Base-by-base conservation (phyloP, 2,888 invertebrate species). In the Cosmia trapezina region DNA sequence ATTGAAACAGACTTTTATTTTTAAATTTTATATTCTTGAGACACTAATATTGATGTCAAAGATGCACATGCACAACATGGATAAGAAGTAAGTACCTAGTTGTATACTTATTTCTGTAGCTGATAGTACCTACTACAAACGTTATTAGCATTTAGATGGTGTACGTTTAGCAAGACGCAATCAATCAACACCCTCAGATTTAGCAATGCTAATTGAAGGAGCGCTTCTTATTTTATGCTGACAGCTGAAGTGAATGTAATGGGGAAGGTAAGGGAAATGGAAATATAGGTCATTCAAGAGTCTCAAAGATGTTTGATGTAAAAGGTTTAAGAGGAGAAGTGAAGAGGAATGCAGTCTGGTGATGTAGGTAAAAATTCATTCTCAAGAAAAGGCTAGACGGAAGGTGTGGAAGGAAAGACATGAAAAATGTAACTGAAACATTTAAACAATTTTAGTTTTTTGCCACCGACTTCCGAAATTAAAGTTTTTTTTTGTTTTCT, bases 121-220 rank as follows among this genome's bases (percentile, higher is more conserved):
- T n/a, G 2, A 14, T n/a, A 17, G 14, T 17, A 33, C 14, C n/a
- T 45, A 66, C 92, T 92, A 91, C 93, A 94, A 94, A 76, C 70
- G 66, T 65, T 62, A 78, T 94, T 94, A 91, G 91, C 94, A 94
- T 94, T 92, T 93, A 94, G 90, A 94, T 93, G 93, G 93, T 91
- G 89, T 89, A 89, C 90, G 91, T 82, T 70, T 53, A 51, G 87
- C 86, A 81, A 83, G 85, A 82, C 82, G 87, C 88, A 91, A 93
- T 94, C 94, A 93, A 94, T 94, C 93, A 94, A 49, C 51, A 62
- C 69, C 70, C 70, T 70, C 49, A 70, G 61, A 67, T 77, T 80
- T 73, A 57, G 81, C 72, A 57, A 73, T 81, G 63, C 77, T 80
- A 77, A 80, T 80, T 67, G 73, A 67, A 73, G 70, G 63, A 54